Evolutionary conservation across 2,888 invertebrate species (phyloP), one percentile per base, ranked within the genome.

Genomic region (Philopedon plagiatum): DNA sequence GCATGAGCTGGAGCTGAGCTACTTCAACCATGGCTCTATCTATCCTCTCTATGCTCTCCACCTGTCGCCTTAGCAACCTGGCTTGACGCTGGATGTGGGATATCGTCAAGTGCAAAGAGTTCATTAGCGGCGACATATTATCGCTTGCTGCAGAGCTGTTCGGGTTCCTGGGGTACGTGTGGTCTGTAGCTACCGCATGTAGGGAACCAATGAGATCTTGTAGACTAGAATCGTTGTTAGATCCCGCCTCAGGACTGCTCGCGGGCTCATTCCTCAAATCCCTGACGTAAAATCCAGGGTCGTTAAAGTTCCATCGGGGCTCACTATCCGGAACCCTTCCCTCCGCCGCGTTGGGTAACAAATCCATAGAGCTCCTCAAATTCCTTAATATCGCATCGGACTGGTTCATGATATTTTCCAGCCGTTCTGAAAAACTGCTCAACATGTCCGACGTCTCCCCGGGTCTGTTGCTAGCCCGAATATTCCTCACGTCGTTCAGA

Each of bases 1-100:
- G 87, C 63, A 92, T 87, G 77, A 90, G 88, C 76, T 89, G 89
- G 78, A 92, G 83, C 73, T 86, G 86, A n/a, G 83, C 81, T 2
- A 85, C 84, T 76, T 86, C 86, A 29, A 85, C 74, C 83, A 85
- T 84, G 3, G 85, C 84, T 29, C 85, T 73, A 72, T 86, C 85
- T 37, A 86, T 84, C 37, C 83, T 54, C 13, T 84, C 84, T 18
- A 85, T 84, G 54, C 80, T 82, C 71, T 85, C 83, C 21, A 82
- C 81, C 76, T 84, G 84, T 34, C 81, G 79, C 23, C 84, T 71
- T 46, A 85, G 76, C 37, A 84, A 71, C 62, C 84, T 65, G n/a
- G 84, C 83, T 74, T 85, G 84, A 26, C 82, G 74, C 65, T 84
- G 84, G 34, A 86, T 85, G 75, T 85, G 84, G 3, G 83, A 81